Percentiles rank a stretch among this genome's conserved stretches.
Evolutionary conservation across 2,113 vertebrate species (phyloP).

Genomic region (Stictonetta naevosa): DNA sequence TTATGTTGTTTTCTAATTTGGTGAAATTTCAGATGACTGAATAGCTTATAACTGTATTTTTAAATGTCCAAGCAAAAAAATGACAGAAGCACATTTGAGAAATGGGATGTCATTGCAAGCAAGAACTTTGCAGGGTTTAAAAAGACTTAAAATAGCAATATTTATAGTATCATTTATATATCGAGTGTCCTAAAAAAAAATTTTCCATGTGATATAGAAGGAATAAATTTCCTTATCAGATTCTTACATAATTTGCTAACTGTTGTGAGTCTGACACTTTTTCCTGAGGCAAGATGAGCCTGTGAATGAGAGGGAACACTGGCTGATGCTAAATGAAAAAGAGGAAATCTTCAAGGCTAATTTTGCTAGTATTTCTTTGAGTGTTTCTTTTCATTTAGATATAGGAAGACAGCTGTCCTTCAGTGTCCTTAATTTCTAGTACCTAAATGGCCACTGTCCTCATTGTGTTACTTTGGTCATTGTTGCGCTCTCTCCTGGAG

Average conservation of each 20-base stretch:
- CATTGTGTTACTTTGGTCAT: background rate
- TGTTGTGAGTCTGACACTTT: background rate
- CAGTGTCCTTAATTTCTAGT: background rate
- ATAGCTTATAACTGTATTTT: background rate
- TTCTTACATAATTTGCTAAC: background rate
- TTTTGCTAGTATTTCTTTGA: constrained; percentile 16
- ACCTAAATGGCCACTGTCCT: background rate
- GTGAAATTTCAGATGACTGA: background rate
- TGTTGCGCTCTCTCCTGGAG: background rate
- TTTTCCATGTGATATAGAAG: background rate
- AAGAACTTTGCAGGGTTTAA: background rate
- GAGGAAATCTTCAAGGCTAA: background rate
- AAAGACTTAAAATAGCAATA: background rate
- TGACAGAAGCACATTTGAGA: background rate
- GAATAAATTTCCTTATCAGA: background rate
- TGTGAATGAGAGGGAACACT: background rate
- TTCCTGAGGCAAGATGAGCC: background rate
- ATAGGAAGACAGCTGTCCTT: background rate
- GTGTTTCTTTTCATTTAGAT: background rate
- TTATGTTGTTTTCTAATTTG: background rate
- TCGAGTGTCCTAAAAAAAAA: background rate
- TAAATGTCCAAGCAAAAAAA: background rate
- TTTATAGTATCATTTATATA: background rate
- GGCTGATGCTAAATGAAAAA: constrained; percentile 4
- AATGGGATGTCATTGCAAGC: background rate